Conservation (phyloP, 2,797 vertebrate genomes). For the Clarias laeviceps region DNA sequence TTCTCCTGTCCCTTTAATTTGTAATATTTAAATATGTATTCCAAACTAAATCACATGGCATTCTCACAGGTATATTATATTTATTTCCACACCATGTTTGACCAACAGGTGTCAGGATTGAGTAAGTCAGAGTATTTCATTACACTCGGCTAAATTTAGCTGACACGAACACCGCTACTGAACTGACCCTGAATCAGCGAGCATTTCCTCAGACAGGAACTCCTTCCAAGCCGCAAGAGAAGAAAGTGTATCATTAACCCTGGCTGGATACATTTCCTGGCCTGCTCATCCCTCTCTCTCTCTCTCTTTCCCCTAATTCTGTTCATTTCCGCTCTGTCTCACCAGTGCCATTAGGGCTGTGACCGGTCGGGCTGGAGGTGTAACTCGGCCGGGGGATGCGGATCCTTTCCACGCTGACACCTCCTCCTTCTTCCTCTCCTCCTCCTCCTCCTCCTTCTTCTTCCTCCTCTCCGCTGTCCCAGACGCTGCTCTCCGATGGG, state of each 20-base stretch:
- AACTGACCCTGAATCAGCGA: constrained; percentile 18
- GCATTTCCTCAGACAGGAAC: background rate
- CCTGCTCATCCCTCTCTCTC: constrained; percentile 23
- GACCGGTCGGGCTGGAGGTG: constrained; percentile 64
- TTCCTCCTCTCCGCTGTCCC: constrained; percentile 81
- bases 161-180: background rate
- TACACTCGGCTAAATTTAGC: constrained; percentile 13
- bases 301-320: constrained; percentile 30
- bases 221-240: constrained; percentile 16
- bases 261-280: constrained; percentile 47
- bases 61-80: background rate
- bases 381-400: constrained; percentile 79
- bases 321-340: constrained; percentile 44
- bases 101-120: constrained; percentile 68
- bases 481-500: constrained; percentile 86
- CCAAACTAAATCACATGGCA: background rate
- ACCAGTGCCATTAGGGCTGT: constrained; percentile 72
- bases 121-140: background rate
- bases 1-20: background rate
- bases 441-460: constrained; percentile 69
- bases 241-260: constrained; percentile 36
- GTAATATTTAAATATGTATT: background rate
- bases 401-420: constrained; percentile 72
- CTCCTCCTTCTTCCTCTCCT: constrained; percentile 67
- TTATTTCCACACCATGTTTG: background rate